Evolutionary conservation across 2,113 vertebrate species (phyloP).

Genomic region (Urocolius indicus): DNA sequence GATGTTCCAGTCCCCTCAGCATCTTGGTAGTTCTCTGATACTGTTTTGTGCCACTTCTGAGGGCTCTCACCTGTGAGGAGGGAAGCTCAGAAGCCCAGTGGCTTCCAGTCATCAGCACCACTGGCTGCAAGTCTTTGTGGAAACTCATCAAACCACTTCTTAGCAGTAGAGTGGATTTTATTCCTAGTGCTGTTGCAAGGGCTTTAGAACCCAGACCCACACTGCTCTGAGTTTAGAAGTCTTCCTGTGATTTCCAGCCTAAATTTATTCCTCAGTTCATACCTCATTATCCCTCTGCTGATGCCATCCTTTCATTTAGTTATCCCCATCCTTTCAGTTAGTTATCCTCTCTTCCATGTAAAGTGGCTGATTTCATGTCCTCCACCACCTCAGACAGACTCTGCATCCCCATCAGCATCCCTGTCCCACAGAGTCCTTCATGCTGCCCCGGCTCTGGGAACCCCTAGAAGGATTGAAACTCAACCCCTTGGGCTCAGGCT

Average conservation of each 20-base stretch:
- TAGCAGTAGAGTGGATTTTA: neutral
- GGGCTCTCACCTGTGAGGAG: neutral
- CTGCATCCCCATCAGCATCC: accelerated
- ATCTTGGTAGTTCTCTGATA: neutral
- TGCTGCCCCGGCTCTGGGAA: neutral
- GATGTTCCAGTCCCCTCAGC: too few species aligned
- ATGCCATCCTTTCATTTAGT: too few species aligned
- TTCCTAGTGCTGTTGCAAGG: neutral
- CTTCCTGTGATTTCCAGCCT: neutral
- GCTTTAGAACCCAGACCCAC: neutral
- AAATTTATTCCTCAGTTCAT: neutral
- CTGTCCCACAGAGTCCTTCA: accelerated
- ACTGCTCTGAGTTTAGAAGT: neutral
- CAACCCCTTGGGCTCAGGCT: neutral
- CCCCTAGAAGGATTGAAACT: neutral
- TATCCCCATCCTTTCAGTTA: too few species aligned
- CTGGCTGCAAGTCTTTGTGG: neutral
- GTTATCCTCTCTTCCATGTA: too few species aligned
- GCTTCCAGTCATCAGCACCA: accelerated
- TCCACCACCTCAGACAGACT: neutral
- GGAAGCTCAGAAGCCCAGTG: neutral
- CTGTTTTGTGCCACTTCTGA: neutral
- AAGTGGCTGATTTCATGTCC: neutral
- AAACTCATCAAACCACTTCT: neutral
- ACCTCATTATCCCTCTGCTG: neutral